Percentiles rank a stretch among this genome's conserved stretches.
These are phyloP conservation scores for Cancer borealis DNA, from an alignment of 2,888 invertebrate species.

Conservation along the genomic window DNA sequence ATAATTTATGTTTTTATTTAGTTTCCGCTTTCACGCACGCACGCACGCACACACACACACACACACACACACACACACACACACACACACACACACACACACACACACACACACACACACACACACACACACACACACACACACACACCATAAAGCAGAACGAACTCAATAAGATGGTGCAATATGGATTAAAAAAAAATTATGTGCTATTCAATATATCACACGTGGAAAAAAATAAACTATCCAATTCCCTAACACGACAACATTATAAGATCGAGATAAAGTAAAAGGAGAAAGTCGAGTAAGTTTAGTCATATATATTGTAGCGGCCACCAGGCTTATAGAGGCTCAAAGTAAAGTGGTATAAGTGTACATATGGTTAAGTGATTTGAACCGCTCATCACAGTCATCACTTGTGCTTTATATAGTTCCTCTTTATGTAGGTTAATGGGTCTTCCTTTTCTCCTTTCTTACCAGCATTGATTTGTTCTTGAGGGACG, in stretches of 20 bases:
- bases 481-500: neutral
- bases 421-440: neutral
- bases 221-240: too few relatives aligned
- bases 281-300: too few relatives aligned
- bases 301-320: too few relatives aligned
- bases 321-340: too few relatives aligned
- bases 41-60: neutral
- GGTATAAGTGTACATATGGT: too few relatives aligned
- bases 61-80: neutral
- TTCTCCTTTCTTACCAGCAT: neutral
- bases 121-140: neutral
- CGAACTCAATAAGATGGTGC: neutral
- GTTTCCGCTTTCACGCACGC: neutral
- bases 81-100: neutral
- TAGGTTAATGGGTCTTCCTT: neutral
- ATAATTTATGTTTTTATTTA: neutral
- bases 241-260: too few relatives aligned
- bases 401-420: neutral
- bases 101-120: constrained; percentile 30
- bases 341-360: too few relatives aligned
- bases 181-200: neutral
- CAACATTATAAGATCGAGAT: too few relatives aligned
- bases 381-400: neutral
- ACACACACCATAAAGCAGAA: neutral
- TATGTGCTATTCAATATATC: too few relatives aligned